These are phyloP conservation scores for Sweltsa coloradensis DNA, from an alignment of 1,140 invertebrate species.

Conservation along the genomic window DNA sequence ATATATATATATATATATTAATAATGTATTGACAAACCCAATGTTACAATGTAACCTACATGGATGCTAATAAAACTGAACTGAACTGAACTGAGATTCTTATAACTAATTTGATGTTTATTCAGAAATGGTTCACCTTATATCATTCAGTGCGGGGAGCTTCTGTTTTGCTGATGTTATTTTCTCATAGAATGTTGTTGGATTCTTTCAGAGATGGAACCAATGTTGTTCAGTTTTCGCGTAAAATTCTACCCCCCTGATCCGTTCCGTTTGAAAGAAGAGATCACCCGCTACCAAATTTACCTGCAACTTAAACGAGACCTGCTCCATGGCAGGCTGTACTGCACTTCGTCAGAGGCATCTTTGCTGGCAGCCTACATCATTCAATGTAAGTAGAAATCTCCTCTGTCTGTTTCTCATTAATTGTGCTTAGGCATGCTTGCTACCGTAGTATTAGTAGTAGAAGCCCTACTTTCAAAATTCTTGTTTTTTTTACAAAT, in stretches of 20 bases:
- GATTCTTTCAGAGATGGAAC: constrained; percentile 57
- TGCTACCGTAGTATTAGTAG: too few species aligned
- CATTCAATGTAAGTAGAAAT: constrained; percentile 64
- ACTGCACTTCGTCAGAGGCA: constrained; percentile 80
- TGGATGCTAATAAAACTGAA: too few species aligned
- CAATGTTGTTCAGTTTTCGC: constrained; percentile 81
- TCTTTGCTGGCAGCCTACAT: constrained; percentile 83
- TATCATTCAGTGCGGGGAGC: too few species aligned
- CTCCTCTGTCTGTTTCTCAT: background rate
- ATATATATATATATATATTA: too few species aligned
- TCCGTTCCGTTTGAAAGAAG: constrained; percentile 71
- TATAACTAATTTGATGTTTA: too few species aligned
- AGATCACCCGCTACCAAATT: constrained; percentile 81
- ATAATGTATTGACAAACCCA: too few species aligned
- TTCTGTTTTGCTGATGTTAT: too few species aligned
- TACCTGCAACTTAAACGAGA: constrained; percentile 92
- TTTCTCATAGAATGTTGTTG: constrained; percentile 2
- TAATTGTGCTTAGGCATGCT: too few species aligned
- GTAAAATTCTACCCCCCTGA: constrained; percentile 92
- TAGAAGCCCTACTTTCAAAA: too few species aligned
- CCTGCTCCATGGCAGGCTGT: constrained; percentile 83
- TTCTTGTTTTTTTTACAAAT: constrained; percentile 1
- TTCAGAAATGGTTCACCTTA: too few species aligned
- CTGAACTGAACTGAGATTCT: too few species aligned
- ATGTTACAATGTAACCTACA: too few species aligned